Percentiles rank a stretch among this genome's conserved stretches.
Conservation (phyloP, 2,888 invertebrate genomes). For the Phlogophora meticulosa region DNA sequence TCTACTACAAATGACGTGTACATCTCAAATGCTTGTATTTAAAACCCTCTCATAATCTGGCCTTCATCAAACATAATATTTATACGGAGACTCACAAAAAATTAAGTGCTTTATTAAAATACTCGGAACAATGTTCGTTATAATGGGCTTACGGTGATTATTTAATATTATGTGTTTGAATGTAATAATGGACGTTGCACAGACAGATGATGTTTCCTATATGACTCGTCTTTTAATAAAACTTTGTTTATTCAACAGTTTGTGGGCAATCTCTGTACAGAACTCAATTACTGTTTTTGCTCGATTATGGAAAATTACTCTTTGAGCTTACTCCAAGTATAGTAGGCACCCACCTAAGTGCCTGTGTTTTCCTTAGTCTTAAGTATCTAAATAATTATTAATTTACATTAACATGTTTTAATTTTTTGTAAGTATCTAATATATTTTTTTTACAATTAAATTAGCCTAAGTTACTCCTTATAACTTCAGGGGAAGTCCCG, state of each 20-base stretch:
- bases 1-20: slow-evolving; percentile 71
- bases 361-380: neutral
- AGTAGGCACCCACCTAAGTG: neutral
- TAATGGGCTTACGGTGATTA: slow-evolving; percentile 32
- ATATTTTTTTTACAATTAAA: too few species aligned
- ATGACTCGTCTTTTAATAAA: slow-evolving; percentile 12
- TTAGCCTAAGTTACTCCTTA: too few species aligned
- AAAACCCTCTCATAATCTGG: slow-evolving; percentile 71
- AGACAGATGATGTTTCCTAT: slow-evolving; percentile 7
- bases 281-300: slow-evolving; percentile 21
- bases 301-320: slow-evolving; percentile 2
- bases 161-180: slow-evolving; percentile 7
- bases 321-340: slow-evolving; percentile 6
- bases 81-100: slow-evolving; percentile 69
- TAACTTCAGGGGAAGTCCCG: too few species aligned
- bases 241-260: neutral
- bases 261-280: neutral
- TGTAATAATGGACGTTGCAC: neutral
- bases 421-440: too few species aligned
- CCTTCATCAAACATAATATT: slow-evolving; percentile 75
- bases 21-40: slow-evolving; percentile 74
- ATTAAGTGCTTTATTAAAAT: slow-evolving; percentile 64
- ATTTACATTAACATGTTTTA: too few species aligned
- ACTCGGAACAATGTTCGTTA: slow-evolving; percentile 36
- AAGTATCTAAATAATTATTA: too few species aligned